phyloP scores from a whole-genome alignment of 2,888 invertebrate genomes.

The Siphonodentalium dalli region DNA sequence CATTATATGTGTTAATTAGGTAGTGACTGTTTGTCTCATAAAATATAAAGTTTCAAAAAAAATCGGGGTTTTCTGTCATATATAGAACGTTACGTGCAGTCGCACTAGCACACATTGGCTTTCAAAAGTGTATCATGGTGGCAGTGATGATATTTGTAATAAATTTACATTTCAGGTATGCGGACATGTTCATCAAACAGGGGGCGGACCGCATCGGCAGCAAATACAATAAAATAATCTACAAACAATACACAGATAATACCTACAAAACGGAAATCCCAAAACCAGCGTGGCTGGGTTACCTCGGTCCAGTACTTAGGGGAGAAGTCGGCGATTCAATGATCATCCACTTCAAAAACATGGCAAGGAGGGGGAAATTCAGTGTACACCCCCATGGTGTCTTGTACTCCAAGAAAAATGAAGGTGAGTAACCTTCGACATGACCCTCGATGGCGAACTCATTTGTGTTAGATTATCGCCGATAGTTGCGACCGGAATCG shows the following conservation, averaged over 20 bases:
- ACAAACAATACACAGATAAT: slow-evolving; percentile 36
- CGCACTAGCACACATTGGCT: no score
- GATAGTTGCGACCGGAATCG: no score
- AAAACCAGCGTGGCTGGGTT: slow-evolving; percentile 24
- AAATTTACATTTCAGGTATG: slow-evolving; percentile 2
- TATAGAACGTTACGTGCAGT: no score
- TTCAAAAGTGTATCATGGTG: no score
- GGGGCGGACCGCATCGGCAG: slow-evolving; percentile 29
- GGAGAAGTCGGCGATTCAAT: slow-evolving; percentile 36
- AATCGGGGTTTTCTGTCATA: no score
- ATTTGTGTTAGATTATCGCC: no score
- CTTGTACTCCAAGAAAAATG: slow-evolving; percentile 28
- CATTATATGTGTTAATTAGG: no score
- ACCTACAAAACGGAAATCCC: slow-evolving; percentile 28
- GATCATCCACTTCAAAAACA: slow-evolving; percentile 31
- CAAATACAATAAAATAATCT: slow-evolving; percentile 30
- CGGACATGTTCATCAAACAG: slow-evolving; percentile 13
- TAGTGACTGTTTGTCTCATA: no score
- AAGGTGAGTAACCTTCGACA: no score
- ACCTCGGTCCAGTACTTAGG: slow-evolving; percentile 31
- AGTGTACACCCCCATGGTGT: slow-evolving; percentile 37
- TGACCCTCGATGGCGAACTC: no score
- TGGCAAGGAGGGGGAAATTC: slow-evolving; percentile 13
- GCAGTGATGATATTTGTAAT: no score
- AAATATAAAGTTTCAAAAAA: no score